phyloP scores from a whole-genome alignment of 2,888 invertebrate genomes.

The Azorinus chamasolen region DNA sequence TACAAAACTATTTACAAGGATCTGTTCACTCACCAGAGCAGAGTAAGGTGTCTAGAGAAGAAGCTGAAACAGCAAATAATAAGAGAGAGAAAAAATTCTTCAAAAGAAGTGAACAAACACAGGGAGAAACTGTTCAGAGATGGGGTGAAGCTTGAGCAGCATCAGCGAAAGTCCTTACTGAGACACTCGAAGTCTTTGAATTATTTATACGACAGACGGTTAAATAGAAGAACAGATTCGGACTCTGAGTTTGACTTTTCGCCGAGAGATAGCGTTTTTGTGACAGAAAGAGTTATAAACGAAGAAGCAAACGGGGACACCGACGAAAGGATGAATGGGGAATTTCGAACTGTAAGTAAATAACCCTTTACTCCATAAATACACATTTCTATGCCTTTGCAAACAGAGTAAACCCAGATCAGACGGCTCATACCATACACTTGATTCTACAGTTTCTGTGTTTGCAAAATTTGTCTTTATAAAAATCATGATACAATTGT shows the following conservation, averaged over 20 bases:
- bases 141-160: slow-evolving; percentile 61
- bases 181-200: slow-evolving; percentile 59
- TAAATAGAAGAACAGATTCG: slow-evolving; percentile 26
- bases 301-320: too few species aligned
- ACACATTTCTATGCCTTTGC: too few species aligned
- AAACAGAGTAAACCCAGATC: background rate
- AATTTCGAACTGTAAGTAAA: too few species aligned
- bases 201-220: background rate
- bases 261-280: slow-evolving; percentile 48
- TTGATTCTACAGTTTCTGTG: too few species aligned
- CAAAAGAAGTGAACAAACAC: slow-evolving; percentile 68
- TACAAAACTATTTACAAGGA: slow-evolving; percentile 68
- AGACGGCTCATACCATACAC: too few species aligned
- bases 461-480: too few species aligned
- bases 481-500: too few species aligned
- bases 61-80: slow-evolving; percentile 76
- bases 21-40: slow-evolving; percentile 76
- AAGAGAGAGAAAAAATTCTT: slow-evolving; percentile 62
- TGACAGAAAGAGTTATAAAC: slow-evolving; percentile 35
- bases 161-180: slow-evolving; percentile 55
- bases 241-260: slow-evolving; percentile 41
- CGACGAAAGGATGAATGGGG: too few species aligned
- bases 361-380: too few species aligned
- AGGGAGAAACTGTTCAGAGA: slow-evolving; percentile 60
- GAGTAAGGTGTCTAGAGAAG: slow-evolving; percentile 73